Percentiles rank a stretch among this genome's conserved stretches.
Evolutionary conservation across 1,140 invertebrate species (phyloP).

Genomic region (Saccostrea cuccullata): DNA sequence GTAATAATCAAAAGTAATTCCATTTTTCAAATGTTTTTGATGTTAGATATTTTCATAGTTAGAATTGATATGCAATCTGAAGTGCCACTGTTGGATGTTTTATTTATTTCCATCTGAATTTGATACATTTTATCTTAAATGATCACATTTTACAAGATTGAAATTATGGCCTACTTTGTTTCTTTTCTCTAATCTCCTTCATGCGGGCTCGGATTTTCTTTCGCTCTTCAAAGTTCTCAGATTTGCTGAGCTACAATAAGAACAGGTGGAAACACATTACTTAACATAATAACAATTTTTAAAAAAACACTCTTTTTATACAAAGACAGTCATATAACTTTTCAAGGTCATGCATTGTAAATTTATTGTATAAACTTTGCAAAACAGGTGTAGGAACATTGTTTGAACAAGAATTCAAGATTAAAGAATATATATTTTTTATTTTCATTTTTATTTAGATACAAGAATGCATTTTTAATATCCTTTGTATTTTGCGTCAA

Average conservation of each 20-base stretch:
- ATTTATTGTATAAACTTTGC: too few relatives aligned
- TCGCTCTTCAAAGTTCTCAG: slow-evolving; percentile 91
- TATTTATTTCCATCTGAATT: background rate
- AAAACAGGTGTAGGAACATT: too few relatives aligned
- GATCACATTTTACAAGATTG: background rate
- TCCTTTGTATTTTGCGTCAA: background rate
- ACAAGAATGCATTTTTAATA: too few relatives aligned
- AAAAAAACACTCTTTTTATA: too few relatives aligned
- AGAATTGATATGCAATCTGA: background rate
- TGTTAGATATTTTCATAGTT: background rate
- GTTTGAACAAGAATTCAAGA: too few relatives aligned
- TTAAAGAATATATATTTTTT: too few relatives aligned
- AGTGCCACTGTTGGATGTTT: background rate
- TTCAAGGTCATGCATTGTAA: too few relatives aligned
- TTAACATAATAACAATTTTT: background rate
- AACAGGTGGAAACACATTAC: slow-evolving; percentile 23
- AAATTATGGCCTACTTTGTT: slow-evolving; percentile 75
- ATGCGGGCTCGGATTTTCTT: slow-evolving; percentile 88
- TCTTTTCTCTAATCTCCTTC: slow-evolving; percentile 82
- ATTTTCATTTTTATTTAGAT: too few relatives aligned
- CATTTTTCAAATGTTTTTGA: slow-evolving; percentile 3
- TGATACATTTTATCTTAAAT: slow-evolving; percentile 21
- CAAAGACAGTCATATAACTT: too few relatives aligned
- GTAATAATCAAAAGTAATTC: background rate
- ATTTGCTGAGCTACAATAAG: slow-evolving; percentile 87